Percentiles rank a stretch among this genome's conserved stretches.
phyloP scores from a whole-genome alignment of 2,888 invertebrate genomes.

The Siphlonurus alternatus region DNA sequence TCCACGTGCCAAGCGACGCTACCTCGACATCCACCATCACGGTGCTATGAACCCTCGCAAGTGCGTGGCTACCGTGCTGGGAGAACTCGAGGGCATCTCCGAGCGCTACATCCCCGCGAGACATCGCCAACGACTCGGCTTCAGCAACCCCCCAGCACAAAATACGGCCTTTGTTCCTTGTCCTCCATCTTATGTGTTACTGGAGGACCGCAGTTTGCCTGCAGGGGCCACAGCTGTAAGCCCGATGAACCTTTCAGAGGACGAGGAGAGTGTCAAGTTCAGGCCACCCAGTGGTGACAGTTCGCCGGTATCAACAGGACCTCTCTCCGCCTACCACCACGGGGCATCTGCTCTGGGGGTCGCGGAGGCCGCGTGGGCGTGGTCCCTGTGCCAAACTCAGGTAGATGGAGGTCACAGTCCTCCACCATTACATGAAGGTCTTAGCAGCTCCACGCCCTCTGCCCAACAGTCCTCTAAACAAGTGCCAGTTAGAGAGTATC shows the following conservation, averaged over 20 bases:
- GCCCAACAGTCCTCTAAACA: background rate
- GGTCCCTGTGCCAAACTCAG: conserved; percentile 38
- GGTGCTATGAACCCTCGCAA: background rate
- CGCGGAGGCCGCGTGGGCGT: conserved; percentile 22
- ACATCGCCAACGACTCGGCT: conserved; percentile 44
- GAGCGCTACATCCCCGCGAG: background rate
- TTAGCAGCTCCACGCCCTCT: background rate
- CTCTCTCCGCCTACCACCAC: conserved; percentile 9
- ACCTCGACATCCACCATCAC: background rate
- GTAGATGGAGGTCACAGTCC: conserved; percentile 1
- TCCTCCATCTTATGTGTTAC: conserved; percentile 45
- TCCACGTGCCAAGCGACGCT: background rate
- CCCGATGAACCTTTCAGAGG: conserved; percentile 28
- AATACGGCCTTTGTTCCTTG: conserved; percentile 77
- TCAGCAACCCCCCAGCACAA: conserved; percentile 73
- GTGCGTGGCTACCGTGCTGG: background rate
- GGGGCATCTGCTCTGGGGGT: conserved; percentile 5
- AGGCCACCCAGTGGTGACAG: conserved; percentile 53
- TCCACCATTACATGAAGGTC: background rate
- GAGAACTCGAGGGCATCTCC: background rate
- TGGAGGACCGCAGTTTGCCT: conserved; percentile 8
- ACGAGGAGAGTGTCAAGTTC: conserved; percentile 42
- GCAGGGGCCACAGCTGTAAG: conserved; percentile 9
- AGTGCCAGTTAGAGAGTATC: conserved; percentile 59
- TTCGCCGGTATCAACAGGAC: conserved; percentile 32